These are phyloP conservation scores for Halcyon chelicuti DNA, from an alignment of 2,797 vertebrate genomes.

Conservation along the genomic window DNA sequence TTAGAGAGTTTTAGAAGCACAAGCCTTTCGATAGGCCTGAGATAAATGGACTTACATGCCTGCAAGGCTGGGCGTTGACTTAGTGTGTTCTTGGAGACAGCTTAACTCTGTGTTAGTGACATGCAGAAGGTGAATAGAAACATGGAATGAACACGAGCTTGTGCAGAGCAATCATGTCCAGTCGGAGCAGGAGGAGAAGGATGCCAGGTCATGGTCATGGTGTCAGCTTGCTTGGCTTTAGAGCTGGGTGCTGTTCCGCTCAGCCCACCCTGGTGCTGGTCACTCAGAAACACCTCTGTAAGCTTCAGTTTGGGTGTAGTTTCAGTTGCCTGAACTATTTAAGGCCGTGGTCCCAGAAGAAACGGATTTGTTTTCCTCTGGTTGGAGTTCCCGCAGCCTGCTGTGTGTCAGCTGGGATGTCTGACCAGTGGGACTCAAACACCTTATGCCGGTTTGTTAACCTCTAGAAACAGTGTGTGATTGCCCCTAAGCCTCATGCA, in stretches of 20 bases:
- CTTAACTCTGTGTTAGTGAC: not conserved
- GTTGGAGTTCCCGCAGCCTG: not conserved
- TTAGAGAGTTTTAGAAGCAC: not conserved
- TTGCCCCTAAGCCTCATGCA: accelerated
- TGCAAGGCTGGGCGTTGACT: not conserved
- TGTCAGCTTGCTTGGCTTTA: not conserved
- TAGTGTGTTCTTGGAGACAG: not conserved
- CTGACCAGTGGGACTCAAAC: not conserved
- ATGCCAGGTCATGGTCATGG: accelerated
- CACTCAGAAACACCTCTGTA: accelerated
- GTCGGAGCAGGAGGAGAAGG: not conserved
- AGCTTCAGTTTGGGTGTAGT: accelerated
- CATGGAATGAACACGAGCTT: accelerated
- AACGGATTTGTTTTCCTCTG: not conserved
- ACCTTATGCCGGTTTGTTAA: accelerated
- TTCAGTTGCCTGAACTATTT: not conserved
- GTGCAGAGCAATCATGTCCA: not conserved
- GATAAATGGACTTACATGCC: not conserved
- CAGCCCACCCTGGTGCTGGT: not conserved
- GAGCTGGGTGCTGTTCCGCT: not conserved
- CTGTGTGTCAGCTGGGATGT: not conserved
- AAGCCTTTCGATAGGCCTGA: not conserved
- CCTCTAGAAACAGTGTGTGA: accelerated
- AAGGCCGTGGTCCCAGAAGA: not conserved
- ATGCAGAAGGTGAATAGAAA: not conserved